Evolutionary conservation across 2,888 invertebrate species (phyloP).

Genomic region (Luperina testacea): DNA sequence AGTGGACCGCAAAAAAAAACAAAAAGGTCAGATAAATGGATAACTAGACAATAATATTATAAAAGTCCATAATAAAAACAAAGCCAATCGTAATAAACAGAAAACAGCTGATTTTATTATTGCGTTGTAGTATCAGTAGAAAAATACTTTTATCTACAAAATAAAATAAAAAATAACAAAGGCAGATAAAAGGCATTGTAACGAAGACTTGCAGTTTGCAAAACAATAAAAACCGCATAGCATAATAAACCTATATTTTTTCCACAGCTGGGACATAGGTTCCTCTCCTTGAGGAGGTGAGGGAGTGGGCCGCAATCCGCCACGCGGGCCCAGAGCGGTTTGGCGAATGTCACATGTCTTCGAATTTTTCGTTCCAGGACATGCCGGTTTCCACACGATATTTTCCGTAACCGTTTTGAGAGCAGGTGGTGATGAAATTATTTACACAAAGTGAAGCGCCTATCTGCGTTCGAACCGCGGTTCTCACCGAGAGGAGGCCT

Average conservation of each 20-base stretch:
- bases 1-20: neutral
- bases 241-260: neutral
- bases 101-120: conserved; percentile 41
- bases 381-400: no score
- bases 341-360: neutral
- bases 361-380: neutral
- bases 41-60: conserved; percentile 21
- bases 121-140: conserved; percentile 5
- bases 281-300: neutral
- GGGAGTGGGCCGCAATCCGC: neutral
- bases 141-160: conserved; percentile 38
- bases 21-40: neutral
- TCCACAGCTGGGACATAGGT: neutral
- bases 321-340: neutral
- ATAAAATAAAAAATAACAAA: conserved; percentile 20
- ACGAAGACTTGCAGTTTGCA: conserved; percentile 2
- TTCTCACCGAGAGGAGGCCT: no score
- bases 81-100: neutral
- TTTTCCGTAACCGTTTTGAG: no score
- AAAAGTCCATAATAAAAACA: neutral
- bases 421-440: no score
- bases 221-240: neutral
- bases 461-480: no score
- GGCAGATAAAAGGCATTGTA: conserved; percentile 11
- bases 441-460: no score